phyloP scores from a whole-genome alignment of 2,888 invertebrate species.

The Antitype chi region DNA sequence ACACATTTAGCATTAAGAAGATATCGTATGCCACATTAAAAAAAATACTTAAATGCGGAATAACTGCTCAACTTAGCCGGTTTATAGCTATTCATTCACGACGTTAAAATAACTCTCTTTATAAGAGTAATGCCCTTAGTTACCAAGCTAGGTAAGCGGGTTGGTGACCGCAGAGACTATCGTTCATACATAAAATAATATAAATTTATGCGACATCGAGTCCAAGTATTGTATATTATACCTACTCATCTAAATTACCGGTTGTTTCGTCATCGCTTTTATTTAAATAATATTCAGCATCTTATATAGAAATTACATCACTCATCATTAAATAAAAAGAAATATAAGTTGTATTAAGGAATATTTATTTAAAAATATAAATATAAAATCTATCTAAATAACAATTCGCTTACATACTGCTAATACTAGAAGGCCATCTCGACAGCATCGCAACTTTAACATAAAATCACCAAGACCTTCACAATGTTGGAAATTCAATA shows the following conservation, averaged over 20 bases:
- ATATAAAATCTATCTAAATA: conserved; percentile 80
- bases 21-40: not conserved
- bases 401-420: conserved; percentile 82
- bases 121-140: conserved; percentile 25
- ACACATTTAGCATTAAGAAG: not conserved
- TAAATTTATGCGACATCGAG: conserved; percentile 51
- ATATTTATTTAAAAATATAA: conserved; percentile 81
- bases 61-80: not conserved
- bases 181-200: conserved; percentile 36
- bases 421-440: conserved; percentile 88
- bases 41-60: not conserved
- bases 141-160: conserved; percentile 22
- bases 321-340: conserved; percentile 60
- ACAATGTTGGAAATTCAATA: conserved; percentile 72
- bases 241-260: conserved; percentile 29
- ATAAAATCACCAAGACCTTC: conserved; percentile 84
- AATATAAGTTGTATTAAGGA: conserved; percentile 73
- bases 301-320: conserved; percentile 48
- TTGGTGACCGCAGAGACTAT: conserved; percentile 47
- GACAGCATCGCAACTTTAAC: conserved; percentile 81
- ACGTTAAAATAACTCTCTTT: not conserved
- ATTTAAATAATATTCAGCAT: conserved; percentile 39
- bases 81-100: conserved; percentile 5
- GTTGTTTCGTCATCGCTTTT: conserved; percentile 40
- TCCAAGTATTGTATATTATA: conserved; percentile 33